Conservation (phyloP, 2,888 invertebrate species). For the Drosophila neonasuta region DNA sequence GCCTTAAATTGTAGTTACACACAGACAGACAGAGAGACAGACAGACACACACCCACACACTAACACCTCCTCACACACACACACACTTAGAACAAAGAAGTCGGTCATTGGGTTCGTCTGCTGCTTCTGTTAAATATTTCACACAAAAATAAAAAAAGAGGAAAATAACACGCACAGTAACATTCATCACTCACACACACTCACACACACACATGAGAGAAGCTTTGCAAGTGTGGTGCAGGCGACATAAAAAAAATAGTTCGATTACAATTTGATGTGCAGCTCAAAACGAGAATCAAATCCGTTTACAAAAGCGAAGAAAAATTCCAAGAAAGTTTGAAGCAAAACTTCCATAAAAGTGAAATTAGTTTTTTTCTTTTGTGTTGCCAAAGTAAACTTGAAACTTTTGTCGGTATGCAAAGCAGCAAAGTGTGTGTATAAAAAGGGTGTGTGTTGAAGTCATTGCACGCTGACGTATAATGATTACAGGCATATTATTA, state of each 20-base stretch:
- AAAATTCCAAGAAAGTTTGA: not conserved
- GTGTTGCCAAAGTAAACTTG: not conserved
- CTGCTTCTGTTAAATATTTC: constrained; percentile 55
- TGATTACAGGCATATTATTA: constrained; percentile 66
- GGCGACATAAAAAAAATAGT: constrained; percentile 27
- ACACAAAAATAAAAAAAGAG: constrained; percentile 28
- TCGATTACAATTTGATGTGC: not conserved
- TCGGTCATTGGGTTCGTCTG: constrained; percentile 64
- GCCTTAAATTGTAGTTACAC: constrained; percentile 38
- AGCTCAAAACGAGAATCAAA: not conserved
- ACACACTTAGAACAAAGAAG: constrained; percentile 47
- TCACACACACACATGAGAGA: constrained; percentile 13
- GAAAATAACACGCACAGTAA: constrained; percentile 33
- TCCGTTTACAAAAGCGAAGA: not conserved
- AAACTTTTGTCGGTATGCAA: constrained; percentile 32
- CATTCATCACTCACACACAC: constrained; percentile 25
- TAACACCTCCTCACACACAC: not conserved
- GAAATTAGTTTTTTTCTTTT: not conserved
- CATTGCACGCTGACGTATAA: constrained; percentile 65
- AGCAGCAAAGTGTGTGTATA: too few relatives aligned
- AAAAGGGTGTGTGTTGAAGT: constrained; percentile 33
- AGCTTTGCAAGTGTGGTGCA: constrained; percentile 23
- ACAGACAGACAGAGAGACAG: not conserved
- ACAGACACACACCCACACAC: not conserved
- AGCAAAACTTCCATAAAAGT: not conserved